Base-by-base conservation (phyloP, 35 echinoderm and acorn worm species). In the Heliocidaris tuberculata region DNA sequence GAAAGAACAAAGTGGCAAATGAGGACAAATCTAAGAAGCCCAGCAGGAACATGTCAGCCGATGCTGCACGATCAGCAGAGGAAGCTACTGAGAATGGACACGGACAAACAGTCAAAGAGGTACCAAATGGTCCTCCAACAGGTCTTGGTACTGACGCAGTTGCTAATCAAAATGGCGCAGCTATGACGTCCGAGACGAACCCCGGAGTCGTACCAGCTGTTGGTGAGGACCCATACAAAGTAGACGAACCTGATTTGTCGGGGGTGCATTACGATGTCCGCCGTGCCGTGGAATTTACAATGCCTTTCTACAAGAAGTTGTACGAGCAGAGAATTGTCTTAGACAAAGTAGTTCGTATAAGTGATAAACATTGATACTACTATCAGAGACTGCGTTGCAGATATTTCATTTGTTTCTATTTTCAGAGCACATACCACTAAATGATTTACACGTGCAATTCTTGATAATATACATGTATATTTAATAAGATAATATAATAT, bases 261-360 rank as follows among this genome's bases (percentile, higher is more conserved):
- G 65, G 21, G 17, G 2, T 93, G 48, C 47, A 59, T 93, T 31
- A 13, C 30, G 91, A 93, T 50, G 91, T 93, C 47, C 50, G 47
- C 13, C 9, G 27, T 19, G 91, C 91, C 11, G 50, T 93, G 1
- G 50, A 2, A 59, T 93, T 50, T 59, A 93, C 31, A 10, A 49
- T 93, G 50, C 91, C 91, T 16, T 93, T 52, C 29, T 93, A 93
- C 50, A 93, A 42, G 50, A 30, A 52, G 30, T 31, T 93, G 91
- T 93, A 93, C 50, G 47, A 49, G 13, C 29, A 48, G 29, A 49
- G 91, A 50, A 93, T 93, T 5, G 50, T 59, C 31, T 29, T 93
- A 6, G 91, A 93, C 91, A 49, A 93, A n/a, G 91, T 89, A 48
- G 87, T 48, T 11, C 87, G 87, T n/a, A 89, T 89, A 93, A 24